phyloP scores from a whole-genome alignment of 2,797 vertebrate species.

The Lepilemur ruficaudatus region DNA sequence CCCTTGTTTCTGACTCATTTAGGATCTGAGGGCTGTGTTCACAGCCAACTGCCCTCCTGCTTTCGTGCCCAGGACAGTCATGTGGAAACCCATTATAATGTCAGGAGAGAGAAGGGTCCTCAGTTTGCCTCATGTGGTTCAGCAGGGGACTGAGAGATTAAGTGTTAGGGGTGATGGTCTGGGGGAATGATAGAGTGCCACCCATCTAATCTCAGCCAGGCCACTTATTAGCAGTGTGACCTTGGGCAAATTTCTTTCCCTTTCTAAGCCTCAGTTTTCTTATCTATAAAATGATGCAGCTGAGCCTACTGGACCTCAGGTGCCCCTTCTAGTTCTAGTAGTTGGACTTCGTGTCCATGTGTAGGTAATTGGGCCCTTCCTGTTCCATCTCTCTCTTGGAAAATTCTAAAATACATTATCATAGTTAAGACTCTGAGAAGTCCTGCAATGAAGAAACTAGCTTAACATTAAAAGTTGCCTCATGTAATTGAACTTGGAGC shows the following conservation, averaged over 20 bases:
- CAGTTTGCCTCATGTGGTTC: neutral
- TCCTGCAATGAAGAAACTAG: neutral
- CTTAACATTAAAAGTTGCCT: neutral
- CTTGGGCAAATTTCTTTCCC: neutral
- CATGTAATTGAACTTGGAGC: neutral
- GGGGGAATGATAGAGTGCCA: neutral
- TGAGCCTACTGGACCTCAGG: neutral
- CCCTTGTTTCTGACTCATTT: neutral
- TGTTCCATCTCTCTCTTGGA: neutral
- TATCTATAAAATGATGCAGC: neutral
- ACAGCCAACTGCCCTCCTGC: fast-evolving
- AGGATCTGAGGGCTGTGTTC: neutral
- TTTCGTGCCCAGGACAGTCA: neutral
- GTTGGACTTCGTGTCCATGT: neutral
- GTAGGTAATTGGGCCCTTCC: neutral
- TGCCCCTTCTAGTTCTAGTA: neutral
- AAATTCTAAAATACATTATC: neutral
- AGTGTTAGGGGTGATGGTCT: neutral
- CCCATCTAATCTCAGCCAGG: neutral
- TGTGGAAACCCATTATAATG: neutral
- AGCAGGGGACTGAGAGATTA: neutral
- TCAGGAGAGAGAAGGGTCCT: neutral
- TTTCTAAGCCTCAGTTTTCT: neutral
- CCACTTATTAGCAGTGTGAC: neutral
- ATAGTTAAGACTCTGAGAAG: neutral